Evolutionary conservation across 2,113 vertebrate genomes (phyloP), one percentile per base, ranked within the genome.

Genomic region (Corynorhinus townsendii): DNA sequence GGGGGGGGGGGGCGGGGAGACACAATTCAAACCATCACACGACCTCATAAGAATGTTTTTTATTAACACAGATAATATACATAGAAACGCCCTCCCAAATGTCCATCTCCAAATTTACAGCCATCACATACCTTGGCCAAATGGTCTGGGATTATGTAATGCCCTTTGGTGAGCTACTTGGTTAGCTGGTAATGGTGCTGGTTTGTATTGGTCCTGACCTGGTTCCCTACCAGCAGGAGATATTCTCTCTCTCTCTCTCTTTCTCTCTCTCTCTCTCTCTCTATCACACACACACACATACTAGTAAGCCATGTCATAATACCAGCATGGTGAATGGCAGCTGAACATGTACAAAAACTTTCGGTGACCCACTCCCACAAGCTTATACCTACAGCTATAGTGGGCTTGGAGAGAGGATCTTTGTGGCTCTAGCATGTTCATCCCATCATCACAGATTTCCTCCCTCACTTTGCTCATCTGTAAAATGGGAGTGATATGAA

Each of bases 1-100:
- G 7, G 7, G 1, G 12, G 7, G 11, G 11, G 17, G 33, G 54
- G 8, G 7, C 2, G 1, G 12, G 7, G 11, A 20, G 9, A 68
- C 35, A 49, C 4, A 87, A 80, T n/a, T 81, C 47, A 81, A 56
- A 14, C 28, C n/a, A 20, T 5, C 8, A 47, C 17, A 40, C 0
- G 0, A n/a, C 22, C 28, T 81, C 71, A 38, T 40, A n/a, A 68
- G 24, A 56, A 84, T 40, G 33, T 54, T 35, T 68, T 45, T 26
- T 4, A 52, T 87, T 66, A 33, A 28, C 33, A 43, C 20, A 77
- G 49, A 59, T 71, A 30, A 30, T 30, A 47, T 4, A 35, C 19
- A 26, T 6, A 12, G 35, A 56, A 76, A 91, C 22, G 11, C 38
- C 20, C 86, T 89, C 19, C 59, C 84, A 66, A 33, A 45, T n/a